Base-by-base conservation (phyloP, 2,113 vertebrate species). In the Daboia siamensis region DNA sequence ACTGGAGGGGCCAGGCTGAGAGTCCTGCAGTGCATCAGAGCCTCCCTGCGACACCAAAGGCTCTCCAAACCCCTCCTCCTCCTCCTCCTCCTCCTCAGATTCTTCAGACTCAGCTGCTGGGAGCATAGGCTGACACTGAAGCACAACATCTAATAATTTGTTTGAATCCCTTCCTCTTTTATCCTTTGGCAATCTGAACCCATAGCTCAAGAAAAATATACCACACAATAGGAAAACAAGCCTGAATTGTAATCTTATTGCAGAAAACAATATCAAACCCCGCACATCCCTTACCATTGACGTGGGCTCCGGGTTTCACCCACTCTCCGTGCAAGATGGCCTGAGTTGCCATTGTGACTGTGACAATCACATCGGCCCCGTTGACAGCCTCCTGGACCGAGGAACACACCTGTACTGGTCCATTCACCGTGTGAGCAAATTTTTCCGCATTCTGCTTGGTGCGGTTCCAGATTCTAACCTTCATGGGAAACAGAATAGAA, bases 261-360 rank as follows among this genome's bases (percentile, higher is more conserved):
- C n/a, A 52, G 44, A 55, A 90, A 23, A 55, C 29, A 64, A 15
- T 0, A 4, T 15, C 20, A 24, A 0, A 3, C 52, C 3, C 0
- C 0, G 3, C 0, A 8, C 80, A 21, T 10, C 24, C 80, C 29
- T 94, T 96, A 99, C 99, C 99, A 92, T 99, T 99, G 93, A 99
- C 95, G 20, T 99, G 99, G 57, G 99, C 99, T 86, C 99, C 99
- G 3, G 98, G 97, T 96, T 99, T 99, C 89, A 99, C 98, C 99
- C 99, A 99, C 86, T 95, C 97, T 5, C 99, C 99, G 55, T 96
- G 98, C 2, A 99, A 95, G 91, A 99, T 97, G 0, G 99, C 99
- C 21, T 98, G 93, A 9, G 97, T 98, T 9, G 98, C 97, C 96
- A 97, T 97, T 2, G 99, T 99, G 92, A 98, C 99, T 0, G 99